Conservation (phyloP, 2,888 invertebrate genomes). For the Philaethria dido region DNA sequence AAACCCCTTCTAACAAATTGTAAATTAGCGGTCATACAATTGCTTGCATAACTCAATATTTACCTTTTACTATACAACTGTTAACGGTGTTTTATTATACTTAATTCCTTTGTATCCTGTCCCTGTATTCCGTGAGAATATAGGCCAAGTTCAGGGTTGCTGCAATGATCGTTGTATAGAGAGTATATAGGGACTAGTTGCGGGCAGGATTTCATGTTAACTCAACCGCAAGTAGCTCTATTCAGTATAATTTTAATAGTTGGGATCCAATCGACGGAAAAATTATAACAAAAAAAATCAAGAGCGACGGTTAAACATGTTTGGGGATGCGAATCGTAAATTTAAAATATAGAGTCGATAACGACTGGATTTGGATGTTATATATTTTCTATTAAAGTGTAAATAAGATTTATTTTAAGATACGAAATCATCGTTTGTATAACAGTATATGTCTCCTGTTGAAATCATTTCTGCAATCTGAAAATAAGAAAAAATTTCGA, state of each 20-base stretch:
- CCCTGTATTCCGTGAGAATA: constrained; percentile 72
- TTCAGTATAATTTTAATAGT: not conserved
- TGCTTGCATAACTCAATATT: constrained; percentile 47
- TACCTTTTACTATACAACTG: constrained; percentile 54
- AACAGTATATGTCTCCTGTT: too few species aligned
- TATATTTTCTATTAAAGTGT: too few species aligned
- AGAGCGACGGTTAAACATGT: too few species aligned
- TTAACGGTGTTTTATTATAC: constrained; percentile 58
- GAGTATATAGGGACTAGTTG: constrained; percentile 39
- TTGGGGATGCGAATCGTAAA: not conserved
- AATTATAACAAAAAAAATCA: too few species aligned
- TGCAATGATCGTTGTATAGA: constrained; percentile 49
- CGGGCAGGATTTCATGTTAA: constrained; percentile 57
- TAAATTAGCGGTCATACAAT: constrained; percentile 29
- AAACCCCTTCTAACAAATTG: constrained; percentile 25
- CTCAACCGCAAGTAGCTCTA: constrained; percentile 53
- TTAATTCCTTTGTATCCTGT: constrained; percentile 57
- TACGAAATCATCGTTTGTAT: too few species aligned
- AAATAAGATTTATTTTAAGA: too few species aligned
- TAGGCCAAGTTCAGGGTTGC: constrained; percentile 76
- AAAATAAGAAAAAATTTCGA: too few species aligned
- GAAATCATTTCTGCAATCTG: too few species aligned
- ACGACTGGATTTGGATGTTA: too few species aligned
- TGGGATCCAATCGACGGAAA: not conserved
- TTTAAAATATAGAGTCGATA: not conserved